These are phyloP conservation scores for Drosophila busckii DNA, from an alignment of 1,140 invertebrate genomes.

Conservation along the genomic window DNA sequence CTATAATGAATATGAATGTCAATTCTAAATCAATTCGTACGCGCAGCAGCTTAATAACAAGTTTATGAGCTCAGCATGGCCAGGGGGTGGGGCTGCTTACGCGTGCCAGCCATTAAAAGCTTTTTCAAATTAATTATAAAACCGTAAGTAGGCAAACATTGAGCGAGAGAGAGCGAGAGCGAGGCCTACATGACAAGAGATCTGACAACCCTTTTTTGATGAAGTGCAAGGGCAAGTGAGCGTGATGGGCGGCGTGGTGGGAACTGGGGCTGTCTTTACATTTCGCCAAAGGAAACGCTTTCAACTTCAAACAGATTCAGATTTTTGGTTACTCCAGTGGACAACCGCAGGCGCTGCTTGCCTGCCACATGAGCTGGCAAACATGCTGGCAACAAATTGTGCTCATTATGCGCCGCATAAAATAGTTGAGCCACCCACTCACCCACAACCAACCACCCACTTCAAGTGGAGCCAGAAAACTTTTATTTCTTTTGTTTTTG, in stretches of 20 bases:
- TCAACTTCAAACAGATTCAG: slow-evolving; percentile 39
- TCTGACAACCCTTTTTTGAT: slow-evolving; percentile 69
- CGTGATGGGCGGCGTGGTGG: too few species aligned
- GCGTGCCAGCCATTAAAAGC: slow-evolving; percentile 71
- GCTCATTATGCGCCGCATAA: slow-evolving; percentile 34
- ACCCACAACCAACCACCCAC: not conserved
- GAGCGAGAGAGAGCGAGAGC: slow-evolving; percentile 38
- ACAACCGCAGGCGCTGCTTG: slow-evolving; percentile 14
- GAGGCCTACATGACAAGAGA: slow-evolving; percentile 4
- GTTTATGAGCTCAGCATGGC: too few species aligned
- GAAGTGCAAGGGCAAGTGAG: too few species aligned
- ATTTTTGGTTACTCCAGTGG: slow-evolving; percentile 29
- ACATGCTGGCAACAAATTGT: slow-evolving; percentile 30
- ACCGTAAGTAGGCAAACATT: slow-evolving; percentile 62
- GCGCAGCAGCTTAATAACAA: too few species aligned
- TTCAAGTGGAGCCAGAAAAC: too few species aligned
- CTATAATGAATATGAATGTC: too few species aligned
- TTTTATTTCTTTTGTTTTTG: too few species aligned
- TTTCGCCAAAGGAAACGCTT: slow-evolving; percentile 17
- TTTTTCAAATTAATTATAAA: slow-evolving; percentile 76
- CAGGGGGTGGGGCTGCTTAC: slow-evolving; percentile 5
- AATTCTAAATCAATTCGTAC: too few species aligned
- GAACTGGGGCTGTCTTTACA: slow-evolving; percentile 1
- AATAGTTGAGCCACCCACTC: slow-evolving; percentile 34
- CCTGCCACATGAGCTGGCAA: not conserved